These are phyloP conservation scores for Bombus turneri DNA, from an alignment of 1,140 invertebrate species.

Conservation along the genomic window DNA sequence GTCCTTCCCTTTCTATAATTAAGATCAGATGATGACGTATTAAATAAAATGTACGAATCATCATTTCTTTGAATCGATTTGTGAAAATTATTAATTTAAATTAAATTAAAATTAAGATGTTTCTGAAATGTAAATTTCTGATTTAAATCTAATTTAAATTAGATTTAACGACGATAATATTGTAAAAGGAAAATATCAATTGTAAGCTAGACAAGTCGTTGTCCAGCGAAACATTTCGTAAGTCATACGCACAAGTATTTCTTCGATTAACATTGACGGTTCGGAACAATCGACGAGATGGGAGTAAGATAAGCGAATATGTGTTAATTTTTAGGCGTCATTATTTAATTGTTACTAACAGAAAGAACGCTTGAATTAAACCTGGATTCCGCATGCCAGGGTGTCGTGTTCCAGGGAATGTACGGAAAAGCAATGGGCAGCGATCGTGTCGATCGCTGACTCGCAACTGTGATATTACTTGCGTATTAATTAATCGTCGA, in stretches of 20 bases:
- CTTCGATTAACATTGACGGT: conserved; percentile 49
- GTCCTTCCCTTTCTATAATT: conserved; percentile 9
- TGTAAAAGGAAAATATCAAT: conserved; percentile 3
- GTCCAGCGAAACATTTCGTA: conserved; percentile 40
- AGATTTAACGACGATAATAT: background rate
- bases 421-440: conserved; percentile 69
- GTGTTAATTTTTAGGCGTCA: conserved; percentile 61
- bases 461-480: conserved; percentile 81
- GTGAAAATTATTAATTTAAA: background rate
- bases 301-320: conserved; percentile 45
- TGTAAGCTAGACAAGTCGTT: background rate
- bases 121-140: background rate
- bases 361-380: conserved; percentile 63
- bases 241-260: conserved; percentile 38
- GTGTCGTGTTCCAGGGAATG: conserved; percentile 59
- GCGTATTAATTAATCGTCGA: conserved; percentile 80
- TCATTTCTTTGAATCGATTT: conserved; percentile 56
- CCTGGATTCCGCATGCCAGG: conserved; percentile 56
- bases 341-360: conserved; percentile 78
- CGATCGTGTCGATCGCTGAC: conserved; percentile 66
- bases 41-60: background rate
- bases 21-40: conserved; percentile 14
- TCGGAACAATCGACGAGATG: conserved; percentile 56
- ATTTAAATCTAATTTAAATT: background rate
- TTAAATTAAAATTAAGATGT: background rate